Evolutionary conservation across 2,888 invertebrate genomes (phyloP).

Genomic region (Leptinotarsa tumamoca): DNA sequence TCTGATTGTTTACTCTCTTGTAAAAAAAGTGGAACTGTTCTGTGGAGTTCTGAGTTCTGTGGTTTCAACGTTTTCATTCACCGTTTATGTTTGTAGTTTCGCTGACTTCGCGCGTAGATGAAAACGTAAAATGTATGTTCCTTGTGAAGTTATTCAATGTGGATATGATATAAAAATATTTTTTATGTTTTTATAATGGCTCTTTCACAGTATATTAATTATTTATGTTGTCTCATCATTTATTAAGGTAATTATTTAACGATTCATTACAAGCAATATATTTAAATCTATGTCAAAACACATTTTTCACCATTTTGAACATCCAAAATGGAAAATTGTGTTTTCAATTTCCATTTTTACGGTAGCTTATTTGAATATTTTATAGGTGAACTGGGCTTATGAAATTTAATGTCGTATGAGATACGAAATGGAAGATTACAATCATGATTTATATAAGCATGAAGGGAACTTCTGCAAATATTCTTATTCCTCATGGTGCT

Average conservation of each 20-base stretch:
- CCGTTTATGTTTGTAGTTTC: not conserved
- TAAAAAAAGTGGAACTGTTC: no score
- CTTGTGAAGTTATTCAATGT: not conserved
- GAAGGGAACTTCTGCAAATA: conserved; percentile 60
- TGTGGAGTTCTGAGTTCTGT: no score
- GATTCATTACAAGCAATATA: not conserved
- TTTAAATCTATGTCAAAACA: not conserved
- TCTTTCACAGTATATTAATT: not conserved
- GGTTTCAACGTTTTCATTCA: no score
- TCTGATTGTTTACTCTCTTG: no score
- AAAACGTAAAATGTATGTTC: not conserved
- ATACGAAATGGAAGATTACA: conserved; percentile 59
- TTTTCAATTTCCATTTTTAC: not conserved
- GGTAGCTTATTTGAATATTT: conserved; percentile 2
- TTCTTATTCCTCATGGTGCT: conserved; percentile 63
- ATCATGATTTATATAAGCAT: conserved; percentile 54
- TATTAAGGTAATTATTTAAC: not conserved
- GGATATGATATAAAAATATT: not conserved
- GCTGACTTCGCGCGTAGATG: no score
- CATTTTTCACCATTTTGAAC: conserved; percentile 14
- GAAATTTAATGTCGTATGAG: not conserved
- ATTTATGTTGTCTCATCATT: not conserved
- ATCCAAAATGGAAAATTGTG: not conserved
- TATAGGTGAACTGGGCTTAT: not conserved
- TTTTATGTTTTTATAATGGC: not conserved